These are phyloP conservation scores for Xenus cinereus DNA, from an alignment of 2,113 vertebrate genomes.

Conservation along the genomic window DNA sequence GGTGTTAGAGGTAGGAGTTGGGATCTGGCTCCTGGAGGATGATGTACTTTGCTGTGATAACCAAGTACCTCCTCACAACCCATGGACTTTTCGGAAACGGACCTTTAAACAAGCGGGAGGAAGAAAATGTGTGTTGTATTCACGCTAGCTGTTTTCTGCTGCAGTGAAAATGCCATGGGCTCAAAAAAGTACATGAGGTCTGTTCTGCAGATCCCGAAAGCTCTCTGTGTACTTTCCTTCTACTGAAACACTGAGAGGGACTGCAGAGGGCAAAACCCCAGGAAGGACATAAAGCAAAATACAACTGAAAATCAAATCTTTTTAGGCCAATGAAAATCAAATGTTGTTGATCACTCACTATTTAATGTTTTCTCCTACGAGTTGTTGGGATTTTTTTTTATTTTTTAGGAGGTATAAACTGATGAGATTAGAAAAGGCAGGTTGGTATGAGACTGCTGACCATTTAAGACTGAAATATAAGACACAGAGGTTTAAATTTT, in stretches of 20 bases:
- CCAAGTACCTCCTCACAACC: not conserved
- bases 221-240: not conserved
- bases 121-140: not conserved
- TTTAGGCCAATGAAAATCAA: not conserved
- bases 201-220: not conserved
- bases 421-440: not conserved
- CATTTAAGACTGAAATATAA: not conserved
- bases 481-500: not conserved
- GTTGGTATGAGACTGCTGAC: not conserved
- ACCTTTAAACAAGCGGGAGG: not conserved
- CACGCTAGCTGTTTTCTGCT: not conserved
- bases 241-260: not conserved
- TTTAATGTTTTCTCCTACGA: not conserved
- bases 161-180: not conserved
- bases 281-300: not conserved
- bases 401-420: not conserved
- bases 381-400: too few species aligned
- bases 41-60: not conserved
- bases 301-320: not conserved
- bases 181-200: not conserved
- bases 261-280: not conserved
- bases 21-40: not conserved
- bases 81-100: not conserved
- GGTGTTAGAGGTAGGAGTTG: not conserved
- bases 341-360: not conserved